phyloP scores from a whole-genome alignment of 2,113 vertebrate species.

The Chroicocephalus ridibundus region DNA sequence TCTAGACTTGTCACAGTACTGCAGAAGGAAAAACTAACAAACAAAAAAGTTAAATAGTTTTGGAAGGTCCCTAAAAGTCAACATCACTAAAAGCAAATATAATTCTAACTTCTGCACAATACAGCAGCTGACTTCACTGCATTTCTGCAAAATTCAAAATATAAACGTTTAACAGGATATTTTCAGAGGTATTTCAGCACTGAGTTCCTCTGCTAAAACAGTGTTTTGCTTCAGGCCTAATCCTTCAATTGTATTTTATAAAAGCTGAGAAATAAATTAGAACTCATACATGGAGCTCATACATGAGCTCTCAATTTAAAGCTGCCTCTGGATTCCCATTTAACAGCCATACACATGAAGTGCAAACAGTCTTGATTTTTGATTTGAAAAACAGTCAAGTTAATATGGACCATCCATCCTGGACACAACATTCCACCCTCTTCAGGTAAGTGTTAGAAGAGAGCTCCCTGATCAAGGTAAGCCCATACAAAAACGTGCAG shows the following conservation, averaged over 20 bases:
- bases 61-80: background rate
- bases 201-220: background rate
- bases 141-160: background rate
- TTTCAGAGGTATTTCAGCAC: background rate
- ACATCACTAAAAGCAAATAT: background rate
- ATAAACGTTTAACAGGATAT: background rate
- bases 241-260: conserved; percentile 17
- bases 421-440: background rate
- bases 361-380: background rate
- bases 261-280: background rate
- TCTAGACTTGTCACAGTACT: background rate
- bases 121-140: background rate
- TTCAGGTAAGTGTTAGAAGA: conserved; percentile 4
- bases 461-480: conserved; percentile 12
- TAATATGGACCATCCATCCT: background rate
- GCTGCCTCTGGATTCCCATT: background rate
- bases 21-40: background rate
- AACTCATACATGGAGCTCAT: background rate
- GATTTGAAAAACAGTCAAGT: background rate
- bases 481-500: background rate
- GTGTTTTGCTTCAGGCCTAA: background rate
- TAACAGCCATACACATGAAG: background rate
- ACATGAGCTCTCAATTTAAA: background rate
- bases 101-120: background rate
- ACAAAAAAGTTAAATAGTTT: background rate